A percentile compares a stretch with the other conserved stretches of the same genome.
These are phyloP conservation scores for Eupithecia abbreviata DNA, from an alignment of 2,888 invertebrate species.

Conservation along the genomic window DNA sequence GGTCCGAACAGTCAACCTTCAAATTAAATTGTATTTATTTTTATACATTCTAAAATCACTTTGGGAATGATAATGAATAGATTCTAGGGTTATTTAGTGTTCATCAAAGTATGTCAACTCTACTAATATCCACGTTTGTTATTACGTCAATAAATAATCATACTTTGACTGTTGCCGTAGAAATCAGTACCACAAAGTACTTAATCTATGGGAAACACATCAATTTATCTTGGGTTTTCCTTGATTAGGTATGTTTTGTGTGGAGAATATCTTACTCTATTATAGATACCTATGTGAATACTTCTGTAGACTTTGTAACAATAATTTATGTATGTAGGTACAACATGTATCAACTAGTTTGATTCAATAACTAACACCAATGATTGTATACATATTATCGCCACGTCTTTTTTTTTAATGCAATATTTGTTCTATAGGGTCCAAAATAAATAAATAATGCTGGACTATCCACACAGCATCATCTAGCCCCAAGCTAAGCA, in stretches of 20 bases:
- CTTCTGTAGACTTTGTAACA: background rate
- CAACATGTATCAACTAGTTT: background rate
- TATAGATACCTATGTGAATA: background rate
- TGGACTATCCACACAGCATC: no score
- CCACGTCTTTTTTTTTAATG: background rate
- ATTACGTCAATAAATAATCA: background rate
- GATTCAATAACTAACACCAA: no score
- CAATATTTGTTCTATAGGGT: background rate
- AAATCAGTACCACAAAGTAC: background rate
- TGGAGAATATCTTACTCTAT: background rate
- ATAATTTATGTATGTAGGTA: no score
- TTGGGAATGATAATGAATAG: no score
- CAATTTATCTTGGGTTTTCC: background rate
- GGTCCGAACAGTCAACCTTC: no score
- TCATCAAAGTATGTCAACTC: background rate
- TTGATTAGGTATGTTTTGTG: background rate
- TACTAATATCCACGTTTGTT: background rate
- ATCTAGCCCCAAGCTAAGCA: no score
- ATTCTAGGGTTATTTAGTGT: no score
- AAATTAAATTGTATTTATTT: no score
- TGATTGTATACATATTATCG: background rate
- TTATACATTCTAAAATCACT: no score
- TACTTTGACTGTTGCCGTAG: background rate
- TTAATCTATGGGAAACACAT: background rate
- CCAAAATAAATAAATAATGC: no score